Base-by-base conservation (phyloP, 2,797 vertebrate species). In the Propithecus deckenii region DNA sequence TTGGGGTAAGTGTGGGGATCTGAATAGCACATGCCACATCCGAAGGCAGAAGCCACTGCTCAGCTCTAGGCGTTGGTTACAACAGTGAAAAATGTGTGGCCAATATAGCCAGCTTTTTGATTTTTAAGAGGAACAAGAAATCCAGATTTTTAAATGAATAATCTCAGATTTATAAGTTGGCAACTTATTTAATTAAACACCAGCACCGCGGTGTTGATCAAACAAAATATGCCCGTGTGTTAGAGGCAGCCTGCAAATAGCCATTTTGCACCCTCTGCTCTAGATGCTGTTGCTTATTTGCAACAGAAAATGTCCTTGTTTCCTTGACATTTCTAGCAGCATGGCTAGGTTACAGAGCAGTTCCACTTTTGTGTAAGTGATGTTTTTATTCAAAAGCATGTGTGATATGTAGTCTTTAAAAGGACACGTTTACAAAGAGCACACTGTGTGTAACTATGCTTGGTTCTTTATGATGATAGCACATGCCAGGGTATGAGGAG, bases 111-210 rank as follows among this genome's bases (percentile, higher is more conserved):
- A 35, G 41, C 76, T 61, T 46, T 76, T 92, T 71, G 23, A 43
- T 41, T 78, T 93, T 52, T 91, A 87, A 50, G 46, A 83, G 57
- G 35, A 87, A 32, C 7, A 76, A 50, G 28, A 93, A 88, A 61
- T 80, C 38, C 18, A 43, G 46, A 25, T 74, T 67, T 89, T 86
- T 17, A 88, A 78, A 12, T 85, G 65, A 83, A 46, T 94, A 86
- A 65, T 48, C n/a, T 65, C n/a, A 78, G 28, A 55, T 81, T 81
- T 85, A 89, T 78, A 96, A 93, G 85, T 75, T 61, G 41, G 32
- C 43, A 71, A 8, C 23, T 46, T 84, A 35, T 4, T 93, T 17
- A 71, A 0, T 52, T 23, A 32, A 83, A 30, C 3, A 72, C 23
- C 6, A 57, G 3, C 52, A 61, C 12, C 46, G 55, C 7, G 4